Base-by-base conservation (phyloP, 1,140 invertebrate species). In the Rhyacophila brunnea region DNA sequence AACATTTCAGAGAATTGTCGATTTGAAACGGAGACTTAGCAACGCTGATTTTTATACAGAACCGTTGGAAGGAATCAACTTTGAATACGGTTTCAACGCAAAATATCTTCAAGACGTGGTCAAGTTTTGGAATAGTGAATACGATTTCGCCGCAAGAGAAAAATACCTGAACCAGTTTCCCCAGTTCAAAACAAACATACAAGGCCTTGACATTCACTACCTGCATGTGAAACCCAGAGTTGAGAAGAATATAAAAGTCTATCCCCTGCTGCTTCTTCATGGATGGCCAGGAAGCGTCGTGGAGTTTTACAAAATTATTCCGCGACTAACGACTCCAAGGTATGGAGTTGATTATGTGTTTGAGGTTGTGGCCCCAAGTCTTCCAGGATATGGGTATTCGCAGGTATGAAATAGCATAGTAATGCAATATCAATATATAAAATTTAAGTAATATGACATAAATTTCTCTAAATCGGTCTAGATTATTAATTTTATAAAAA, bases 271-370 rank as follows among this genome's bases (percentile, higher is more conserved):
- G 0, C 17, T 96, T 1, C 66, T 92, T 3, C 93, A 96, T 68
- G 93, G 94, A n/a, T 97, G 93, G 94, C 94, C 94, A 1, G 92
- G 94, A 19, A 91, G 90, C 0, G 80, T 95, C 1, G 79, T 88
- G 10, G 92, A 96, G 72, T 95, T 95, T 70, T 89, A 90, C 61
- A 88, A 92, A 66, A 78, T 93, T 0, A 86, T 91, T 46, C 89
- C 89, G 0, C 49, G 87, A 2, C 73, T 93, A 1, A 88, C 82
- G 0, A 81, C 78, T 1, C 75, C 83, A 4, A 72, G 75, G 44
- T 70, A 77, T 20, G 79, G 79, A 7, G 74, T 79, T 35, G 77
- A 87, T 62, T 85, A 89, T 66, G 88, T 86, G 1, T 88, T 93
- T 65, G 90, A 94, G 73, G 75, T 94, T 1, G 82, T 95, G 13